These are phyloP conservation scores for Neodiprion virginianus DNA, from an alignment of 1,140 invertebrate species.

Conservation along the genomic window DNA sequence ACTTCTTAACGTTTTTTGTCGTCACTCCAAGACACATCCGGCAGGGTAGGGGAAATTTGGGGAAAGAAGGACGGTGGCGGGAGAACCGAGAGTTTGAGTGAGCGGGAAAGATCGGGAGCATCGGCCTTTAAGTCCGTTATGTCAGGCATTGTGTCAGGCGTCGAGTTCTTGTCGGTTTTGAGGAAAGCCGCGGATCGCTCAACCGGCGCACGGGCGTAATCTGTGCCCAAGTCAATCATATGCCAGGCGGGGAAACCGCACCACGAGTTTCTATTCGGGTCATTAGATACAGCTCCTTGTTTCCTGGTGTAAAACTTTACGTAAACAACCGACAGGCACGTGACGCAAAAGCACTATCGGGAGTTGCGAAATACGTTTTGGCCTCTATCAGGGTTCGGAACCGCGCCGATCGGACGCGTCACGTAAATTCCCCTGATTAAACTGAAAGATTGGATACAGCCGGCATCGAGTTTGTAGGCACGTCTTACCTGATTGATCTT, in stretches of 20 bases:
- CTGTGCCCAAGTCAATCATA: not conserved
- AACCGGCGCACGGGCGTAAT: not conserved
- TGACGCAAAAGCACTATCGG: not conserved
- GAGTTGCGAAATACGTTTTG: too few relatives aligned
- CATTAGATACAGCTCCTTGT: not conserved
- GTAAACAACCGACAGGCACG: not conserved
- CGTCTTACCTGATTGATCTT: not conserved
- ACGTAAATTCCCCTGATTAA: too few relatives aligned
- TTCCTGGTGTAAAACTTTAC: not conserved
- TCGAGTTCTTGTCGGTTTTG: not conserved
- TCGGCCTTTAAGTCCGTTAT: not conserved
- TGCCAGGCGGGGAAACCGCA: too few relatives aligned
- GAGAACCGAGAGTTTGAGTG: not conserved
- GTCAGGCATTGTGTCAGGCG: constrained; percentile 4
- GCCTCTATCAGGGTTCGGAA: too few relatives aligned
- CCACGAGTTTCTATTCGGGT: not conserved
- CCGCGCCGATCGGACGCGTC: too few relatives aligned
- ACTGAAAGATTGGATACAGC: too few relatives aligned
- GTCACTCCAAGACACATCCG: too few relatives aligned
- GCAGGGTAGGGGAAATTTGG: too few relatives aligned
- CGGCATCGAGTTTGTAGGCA: not conserved
- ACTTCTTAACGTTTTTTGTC: too few relatives aligned
- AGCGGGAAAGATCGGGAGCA: not conserved
- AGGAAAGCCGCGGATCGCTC: constrained; percentile 1
- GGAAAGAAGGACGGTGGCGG: too few relatives aligned